These are phyloP conservation scores for Meloidogyne hapla DNA, from an alignment of 1,140 invertebrate species.

Conservation along the genomic window DNA sequence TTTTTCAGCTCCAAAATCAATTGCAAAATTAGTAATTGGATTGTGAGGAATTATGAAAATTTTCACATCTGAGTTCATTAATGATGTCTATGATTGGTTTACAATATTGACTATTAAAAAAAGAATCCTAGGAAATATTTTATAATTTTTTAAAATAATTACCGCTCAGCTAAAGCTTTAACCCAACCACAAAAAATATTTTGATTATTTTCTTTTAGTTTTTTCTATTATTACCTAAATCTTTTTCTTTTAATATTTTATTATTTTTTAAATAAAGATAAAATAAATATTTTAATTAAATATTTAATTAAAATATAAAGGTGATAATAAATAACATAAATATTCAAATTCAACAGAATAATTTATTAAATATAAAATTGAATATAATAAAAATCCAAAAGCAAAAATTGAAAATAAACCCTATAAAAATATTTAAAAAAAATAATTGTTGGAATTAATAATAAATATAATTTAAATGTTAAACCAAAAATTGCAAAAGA, in stretches of 20 bases:
- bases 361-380: not conserved
- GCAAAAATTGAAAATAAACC: not conserved
- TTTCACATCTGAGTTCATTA: too few species aligned
- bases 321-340: not conserved
- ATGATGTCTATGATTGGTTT: too few species aligned
- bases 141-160: too few species aligned
- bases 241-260: not conserved
- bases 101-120: too few species aligned
- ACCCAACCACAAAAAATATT: too few species aligned
- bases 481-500: not conserved
- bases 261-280: not conserved
- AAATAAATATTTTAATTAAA: slow-evolving; percentile 1
- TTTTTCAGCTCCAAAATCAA: too few species aligned
- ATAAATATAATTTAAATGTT: not conserved
- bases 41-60: too few species aligned
- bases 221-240: not conserved
- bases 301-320: slow-evolving; percentile 16
- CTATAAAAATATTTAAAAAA: not conserved
- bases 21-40: too few species aligned
- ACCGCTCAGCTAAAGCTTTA: too few species aligned
- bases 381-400: slow-evolving; percentile 8
- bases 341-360: not conserved
- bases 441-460: slow-evolving; percentile 5
- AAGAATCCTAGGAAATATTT: too few species aligned
- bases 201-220: not conserved